Base-by-base conservation (phyloP, 2,888 invertebrate species). In the Limnephilus marmoratus region DNA sequence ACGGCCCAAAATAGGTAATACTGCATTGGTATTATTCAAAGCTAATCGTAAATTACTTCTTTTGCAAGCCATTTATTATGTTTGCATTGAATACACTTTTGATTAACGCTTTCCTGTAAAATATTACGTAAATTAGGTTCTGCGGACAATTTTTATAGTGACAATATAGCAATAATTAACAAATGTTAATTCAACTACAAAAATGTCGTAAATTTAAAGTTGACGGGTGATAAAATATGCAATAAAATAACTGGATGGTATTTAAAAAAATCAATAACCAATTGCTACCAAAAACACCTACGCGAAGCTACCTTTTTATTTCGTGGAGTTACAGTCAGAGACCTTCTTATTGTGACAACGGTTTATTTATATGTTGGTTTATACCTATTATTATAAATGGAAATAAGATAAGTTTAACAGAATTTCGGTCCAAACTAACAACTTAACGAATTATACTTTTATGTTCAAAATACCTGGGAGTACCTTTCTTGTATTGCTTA, bases 11-110 rank as follows among this genome's bases (percentile, higher is more conserved):
- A 68, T 68, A 68, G 90, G 83, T 92, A 91, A 90, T 91, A 89
- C 81, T 90, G 91, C 91, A 91, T 91, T 88, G 87, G 89, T 89
- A 90, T 90, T 85, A 91, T 90, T 92, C 90, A 85, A 91, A 90
- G 85, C 81, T 92, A 82, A 90, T 90, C 92, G 45, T 91, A 92
- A 92, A 92, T 91, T 86, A 92, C 81, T 90, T 90, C 91, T 92
- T 82, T 92, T 90, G 29, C 37, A 41, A 86, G 82, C 34, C 31
- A 31, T 82, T 68, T 68, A 68, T 68, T 68, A 68, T 89, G 34
- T 85, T 68, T 49, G 41, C 49, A 85, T 80, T 91, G 41, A 85
- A 81, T 53, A 24, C 83, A 29, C 31, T 80, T 68, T 91, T 89
- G 85, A 90, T 90, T 45, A 37, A 92, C 85, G 85, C 53, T 85